These are phyloP conservation scores for Tapera naevia DNA, from an alignment of 2,797 vertebrate species.

Conservation along the genomic window DNA sequence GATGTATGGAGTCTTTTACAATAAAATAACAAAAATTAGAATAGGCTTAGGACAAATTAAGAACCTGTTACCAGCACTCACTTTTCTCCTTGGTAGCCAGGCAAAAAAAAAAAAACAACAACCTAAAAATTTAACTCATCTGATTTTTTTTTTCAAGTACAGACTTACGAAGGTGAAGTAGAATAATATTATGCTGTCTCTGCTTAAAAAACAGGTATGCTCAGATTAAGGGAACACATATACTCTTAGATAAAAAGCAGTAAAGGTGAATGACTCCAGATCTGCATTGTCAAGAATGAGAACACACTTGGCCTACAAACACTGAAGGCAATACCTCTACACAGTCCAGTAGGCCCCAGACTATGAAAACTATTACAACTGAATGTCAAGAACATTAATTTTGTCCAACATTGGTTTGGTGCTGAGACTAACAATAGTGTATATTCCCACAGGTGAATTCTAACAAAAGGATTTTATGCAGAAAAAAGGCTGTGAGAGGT, in stretches of 20 bases:
- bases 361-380: background rate
- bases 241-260: background rate
- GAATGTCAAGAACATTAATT: background rate
- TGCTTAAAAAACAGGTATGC: background rate
- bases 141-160: background rate
- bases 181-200: background rate
- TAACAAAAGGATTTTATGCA: background rate
- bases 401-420: background rate
- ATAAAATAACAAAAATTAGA: background rate
- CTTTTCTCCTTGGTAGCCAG: background rate
- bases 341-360: background rate
- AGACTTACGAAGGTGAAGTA: background rate
- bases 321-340: background rate
- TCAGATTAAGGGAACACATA: background rate
- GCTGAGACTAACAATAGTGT: background rate
- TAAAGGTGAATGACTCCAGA: background rate
- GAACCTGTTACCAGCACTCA: background rate
- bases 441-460: background rate
- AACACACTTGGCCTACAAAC: background rate
- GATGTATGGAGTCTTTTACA: background rate
- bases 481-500: background rate
- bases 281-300: background rate
- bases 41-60: background rate
- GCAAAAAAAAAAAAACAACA: background rate
- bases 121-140: background rate